Percentiles rank a stretch among this genome's conserved stretches.
phyloP scores from a whole-genome alignment of 2,888 invertebrate species.

The Archaeoteleia sp. region DNA sequence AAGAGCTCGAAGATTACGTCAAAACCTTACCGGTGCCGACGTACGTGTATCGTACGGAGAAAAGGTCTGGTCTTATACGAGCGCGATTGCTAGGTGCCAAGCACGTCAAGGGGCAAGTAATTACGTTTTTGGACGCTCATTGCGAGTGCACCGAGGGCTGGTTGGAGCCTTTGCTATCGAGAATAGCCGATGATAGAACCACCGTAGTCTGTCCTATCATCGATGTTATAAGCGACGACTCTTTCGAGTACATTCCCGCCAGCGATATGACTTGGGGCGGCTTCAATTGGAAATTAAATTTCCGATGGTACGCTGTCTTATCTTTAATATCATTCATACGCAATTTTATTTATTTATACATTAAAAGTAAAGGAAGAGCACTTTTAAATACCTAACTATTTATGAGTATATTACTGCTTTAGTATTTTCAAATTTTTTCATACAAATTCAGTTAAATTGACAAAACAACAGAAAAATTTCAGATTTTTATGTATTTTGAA shows the following conservation, averaged over 20 bases:
- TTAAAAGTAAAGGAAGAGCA: slow-evolving; percentile 10
- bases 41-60: slow-evolving; percentile 90
- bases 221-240: slow-evolving; percentile 98
- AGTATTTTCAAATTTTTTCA: too few species aligned
- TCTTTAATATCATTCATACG: too few species aligned
- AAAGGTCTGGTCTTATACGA: slow-evolving; percentile 95
- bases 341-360: background rate
- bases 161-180: slow-evolving; percentile 94
- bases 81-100: slow-evolving; percentile 96
- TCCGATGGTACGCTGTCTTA: too few species aligned
- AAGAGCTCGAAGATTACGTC: slow-evolving; percentile 92
- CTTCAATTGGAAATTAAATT: slow-evolving; percentile 99
- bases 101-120: slow-evolving; percentile 92
- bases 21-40: slow-evolving; percentile 90
- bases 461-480: too few species aligned
- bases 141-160: slow-evolving; percentile 99
- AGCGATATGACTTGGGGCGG: slow-evolving; percentile 99
- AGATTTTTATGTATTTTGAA: too few species aligned
- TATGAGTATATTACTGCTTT: too few species aligned
- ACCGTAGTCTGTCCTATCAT: slow-evolving; percentile 99
- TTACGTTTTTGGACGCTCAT: slow-evolving; percentile 98
- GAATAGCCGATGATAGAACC: slow-evolving; percentile 93
- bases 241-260: slow-evolving; percentile 98
- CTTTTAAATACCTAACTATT: too few species aligned
- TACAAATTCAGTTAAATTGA: too few species aligned